Conservation (phyloP, 2,888 invertebrate species). For the Caenorhabditis sp. region DNA sequence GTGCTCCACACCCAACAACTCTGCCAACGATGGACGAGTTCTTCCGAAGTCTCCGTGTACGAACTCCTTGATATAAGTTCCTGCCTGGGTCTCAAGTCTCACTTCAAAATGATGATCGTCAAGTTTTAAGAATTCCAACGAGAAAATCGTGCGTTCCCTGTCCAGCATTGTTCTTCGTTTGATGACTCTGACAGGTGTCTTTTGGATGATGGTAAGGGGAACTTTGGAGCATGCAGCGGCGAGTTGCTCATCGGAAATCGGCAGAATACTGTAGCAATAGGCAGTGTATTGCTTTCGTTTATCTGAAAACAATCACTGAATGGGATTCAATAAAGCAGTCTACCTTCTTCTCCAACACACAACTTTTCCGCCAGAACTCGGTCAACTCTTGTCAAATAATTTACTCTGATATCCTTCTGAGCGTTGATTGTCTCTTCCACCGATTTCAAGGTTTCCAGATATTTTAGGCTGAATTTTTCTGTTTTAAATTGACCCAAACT, state of each 20-base stretch:
- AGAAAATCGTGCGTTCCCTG: constrained; percentile 77
- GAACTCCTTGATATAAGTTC: constrained; percentile 94
- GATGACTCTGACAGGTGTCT: constrained; percentile 78
- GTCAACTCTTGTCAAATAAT: constrained; percentile 69
- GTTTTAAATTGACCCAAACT: not conserved
- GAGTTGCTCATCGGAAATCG: constrained; percentile 67
- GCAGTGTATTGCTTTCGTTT: constrained; percentile 81
- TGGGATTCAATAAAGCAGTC: constrained; percentile 44
- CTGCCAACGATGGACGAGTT: constrained; percentile 88
- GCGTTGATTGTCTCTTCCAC: constrained; percentile 71
- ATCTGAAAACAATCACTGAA: constrained; percentile 55
- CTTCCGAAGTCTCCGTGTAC: constrained; percentile 96
- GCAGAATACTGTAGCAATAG: constrained; percentile 78
- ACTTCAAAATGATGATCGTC: constrained; percentile 76
- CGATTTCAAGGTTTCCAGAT: constrained; percentile 58
- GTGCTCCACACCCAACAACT: constrained; percentile 87
- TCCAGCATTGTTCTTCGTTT: constrained; percentile 80
- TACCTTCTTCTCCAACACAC: constrained; percentile 77
- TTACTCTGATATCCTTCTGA: constrained; percentile 67
- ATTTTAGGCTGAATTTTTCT: constrained; percentile 42
- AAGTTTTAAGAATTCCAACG: constrained; percentile 71
- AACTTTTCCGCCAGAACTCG: constrained; percentile 72
- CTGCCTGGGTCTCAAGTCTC: constrained; percentile 82
- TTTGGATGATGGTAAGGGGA: constrained; percentile 68
- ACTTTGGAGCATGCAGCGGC: constrained; percentile 33